These are phyloP conservation scores for Pipistrellus pygmaeus DNA, from an alignment of 2,797 vertebrate genomes.

Conservation along the genomic window DNA sequence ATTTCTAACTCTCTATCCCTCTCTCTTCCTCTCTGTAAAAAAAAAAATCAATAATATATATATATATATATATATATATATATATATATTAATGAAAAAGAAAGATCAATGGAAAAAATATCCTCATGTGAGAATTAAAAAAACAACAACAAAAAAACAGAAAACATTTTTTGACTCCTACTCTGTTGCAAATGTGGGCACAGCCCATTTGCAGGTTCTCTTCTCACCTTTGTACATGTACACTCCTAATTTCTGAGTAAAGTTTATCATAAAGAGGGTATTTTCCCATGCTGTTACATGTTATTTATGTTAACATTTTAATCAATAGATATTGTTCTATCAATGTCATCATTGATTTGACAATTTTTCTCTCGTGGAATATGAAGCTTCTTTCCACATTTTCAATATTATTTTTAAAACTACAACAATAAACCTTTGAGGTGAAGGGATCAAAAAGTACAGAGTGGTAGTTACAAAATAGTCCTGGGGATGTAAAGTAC, in stretches of 20 bases:
- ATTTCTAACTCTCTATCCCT: too few relatives aligned
- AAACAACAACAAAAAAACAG: too few relatives aligned
- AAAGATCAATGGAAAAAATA: too few relatives aligned
- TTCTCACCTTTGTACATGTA: not conserved
- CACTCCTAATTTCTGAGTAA: not conserved
- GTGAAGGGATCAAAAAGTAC: not conserved
- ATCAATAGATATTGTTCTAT: not conserved
- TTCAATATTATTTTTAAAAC: not conserved
- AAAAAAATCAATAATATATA: too few relatives aligned
- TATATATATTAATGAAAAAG: too few relatives aligned
- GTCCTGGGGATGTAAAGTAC: not conserved
- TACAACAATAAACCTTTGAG: not conserved
- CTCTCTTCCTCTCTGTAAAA: too few relatives aligned
- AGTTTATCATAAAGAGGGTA: not conserved
- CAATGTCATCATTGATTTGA: not conserved
- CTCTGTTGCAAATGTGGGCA: not conserved
- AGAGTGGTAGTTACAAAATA: not conserved
- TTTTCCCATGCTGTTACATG: not conserved
- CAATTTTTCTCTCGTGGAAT: not conserved
- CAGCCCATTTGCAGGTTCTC: not conserved
- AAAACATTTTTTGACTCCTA: not conserved
- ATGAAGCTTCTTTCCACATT: not conserved
- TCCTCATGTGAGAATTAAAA: too few relatives aligned
- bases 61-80: too few relatives aligned
- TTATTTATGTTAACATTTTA: not conserved